Percentiles rank a stretch among this genome's conserved stretches.
Conservation (phyloP, 2,113 vertebrate species). For the Vulpes ferrilata region DNA sequence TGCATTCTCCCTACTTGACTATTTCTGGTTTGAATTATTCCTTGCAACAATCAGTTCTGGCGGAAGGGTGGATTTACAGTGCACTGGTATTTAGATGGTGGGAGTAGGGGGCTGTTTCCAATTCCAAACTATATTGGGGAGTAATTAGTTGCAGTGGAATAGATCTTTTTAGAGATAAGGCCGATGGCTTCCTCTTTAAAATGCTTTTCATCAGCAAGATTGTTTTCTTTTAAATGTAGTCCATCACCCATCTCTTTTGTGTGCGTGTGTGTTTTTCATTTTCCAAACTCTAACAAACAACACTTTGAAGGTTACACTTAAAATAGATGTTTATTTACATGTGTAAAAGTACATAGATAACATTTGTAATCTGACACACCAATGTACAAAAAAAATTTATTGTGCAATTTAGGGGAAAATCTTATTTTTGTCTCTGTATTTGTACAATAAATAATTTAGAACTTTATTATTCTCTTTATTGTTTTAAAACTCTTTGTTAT, state of each 20-base stretch:
- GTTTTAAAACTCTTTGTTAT: neutral
- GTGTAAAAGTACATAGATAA: neutral
- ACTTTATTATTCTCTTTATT: neutral
- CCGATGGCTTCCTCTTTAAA: constrained; percentile 41
- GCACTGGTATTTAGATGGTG: constrained; percentile 52
- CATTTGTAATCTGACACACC: neutral
- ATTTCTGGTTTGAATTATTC: constrained; percentile 81
- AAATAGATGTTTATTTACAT: neutral
- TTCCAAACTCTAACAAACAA: neutral
- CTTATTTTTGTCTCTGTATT: neutral
- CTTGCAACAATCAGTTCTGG: constrained; percentile 68
- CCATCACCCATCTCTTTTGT: neutral
- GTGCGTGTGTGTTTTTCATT: neutral
- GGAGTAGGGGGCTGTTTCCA: constrained; percentile 40
- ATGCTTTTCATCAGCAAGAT: constrained; percentile 57
- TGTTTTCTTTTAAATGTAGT: constrained; percentile 43
- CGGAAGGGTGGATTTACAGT: constrained; percentile 71
- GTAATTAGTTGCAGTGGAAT: constrained; percentile 35
- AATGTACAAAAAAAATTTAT: neutral
- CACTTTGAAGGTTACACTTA: neutral
- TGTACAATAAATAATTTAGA: neutral
- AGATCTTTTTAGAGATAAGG: constrained; percentile 62
- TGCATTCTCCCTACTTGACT: constrained; percentile 52
- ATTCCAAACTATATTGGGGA: constrained; percentile 37
- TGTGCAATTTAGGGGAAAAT: neutral